Evolutionary conservation across 2,797 vertebrate species (phyloP).

Genomic region (Hyperoplus lanceolatus): DNA sequence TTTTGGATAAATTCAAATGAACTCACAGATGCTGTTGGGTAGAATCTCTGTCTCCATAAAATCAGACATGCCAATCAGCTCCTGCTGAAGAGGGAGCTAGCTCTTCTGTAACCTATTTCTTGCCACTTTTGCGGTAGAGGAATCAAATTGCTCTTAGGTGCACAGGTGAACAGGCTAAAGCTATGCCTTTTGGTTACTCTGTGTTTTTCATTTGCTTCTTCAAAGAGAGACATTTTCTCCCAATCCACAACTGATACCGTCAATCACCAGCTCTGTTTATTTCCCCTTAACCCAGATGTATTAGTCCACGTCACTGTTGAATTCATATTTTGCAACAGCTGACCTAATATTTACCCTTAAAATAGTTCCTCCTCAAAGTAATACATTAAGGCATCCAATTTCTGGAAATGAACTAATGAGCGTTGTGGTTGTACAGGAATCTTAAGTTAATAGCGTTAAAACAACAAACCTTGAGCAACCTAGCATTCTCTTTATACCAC

Average conservation of each 20-base stretch:
- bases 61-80: constrained; percentile 58
- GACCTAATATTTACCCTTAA: constrained; percentile 5
- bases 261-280: constrained; percentile 1
- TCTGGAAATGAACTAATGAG: background rate
- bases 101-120: constrained; percentile 23
- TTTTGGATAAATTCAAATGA: constrained; percentile 71
- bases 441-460: background rate
- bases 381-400: constrained; percentile 4
- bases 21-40: constrained; percentile 49
- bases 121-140: constrained; percentile 5
- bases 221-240: constrained; percentile 10
- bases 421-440: background rate
- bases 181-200: constrained; percentile 5
- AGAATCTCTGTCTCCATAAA: constrained; percentile 40
- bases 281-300: constrained; percentile 26
- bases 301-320: constrained; percentile 16
- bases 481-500: constrained; percentile 27
- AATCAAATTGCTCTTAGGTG: constrained; percentile 10
- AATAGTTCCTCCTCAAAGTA: constrained; percentile 11
- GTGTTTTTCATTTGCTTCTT: constrained; percentile 33
- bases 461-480: constrained; percentile 20
- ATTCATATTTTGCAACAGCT: constrained; percentile 9
- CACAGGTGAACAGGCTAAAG: constrained; percentile 13
- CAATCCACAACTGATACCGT: constrained; percentile 10
- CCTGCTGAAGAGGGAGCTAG: constrained; percentile 26